Percentiles rank a stretch among this genome's conserved stretches.
phyloP scores from a whole-genome alignment of 1,140 invertebrate species.

The Drosophila subpulchrella region DNA sequence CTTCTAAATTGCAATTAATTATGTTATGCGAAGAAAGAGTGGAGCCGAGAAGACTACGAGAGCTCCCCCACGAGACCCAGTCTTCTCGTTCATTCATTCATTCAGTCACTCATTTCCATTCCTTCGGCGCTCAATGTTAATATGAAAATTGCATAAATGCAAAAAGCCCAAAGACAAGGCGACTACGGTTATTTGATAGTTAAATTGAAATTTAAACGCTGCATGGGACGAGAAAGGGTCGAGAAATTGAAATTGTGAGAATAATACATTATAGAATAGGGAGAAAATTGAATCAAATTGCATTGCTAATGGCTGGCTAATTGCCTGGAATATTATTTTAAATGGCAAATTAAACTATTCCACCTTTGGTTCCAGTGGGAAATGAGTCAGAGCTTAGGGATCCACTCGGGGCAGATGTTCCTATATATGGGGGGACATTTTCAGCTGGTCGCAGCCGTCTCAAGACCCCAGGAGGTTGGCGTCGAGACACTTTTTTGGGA shows the following conservation, averaged over 20 bases:
- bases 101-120: conserved; percentile 40
- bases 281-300: conserved; percentile 41
- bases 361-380: background rate
- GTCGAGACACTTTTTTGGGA: conserved; percentile 54
- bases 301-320: conserved; percentile 34
- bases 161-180: conserved; percentile 30
- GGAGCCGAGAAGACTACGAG: conserved; percentile 12
- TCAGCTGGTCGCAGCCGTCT: conserved; percentile 44
- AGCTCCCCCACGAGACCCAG: conserved; percentile 33
- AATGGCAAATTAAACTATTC: conserved; percentile 49
- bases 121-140: conserved; percentile 64
- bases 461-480: conserved; percentile 71
- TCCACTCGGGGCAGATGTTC: conserved; percentile 20
- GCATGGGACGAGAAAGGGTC: conserved; percentile 12
- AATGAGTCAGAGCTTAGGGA: conserved; percentile 29
- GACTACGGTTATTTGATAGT: conserved; percentile 65
- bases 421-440: conserved; percentile 25
- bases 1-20: conserved; percentile 83
- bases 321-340: conserved; percentile 42
- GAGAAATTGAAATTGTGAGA: conserved; percentile 21
- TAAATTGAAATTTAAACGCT: conserved; percentile 53
- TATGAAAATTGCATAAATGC: conserved; percentile 78
- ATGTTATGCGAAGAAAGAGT: conserved; percentile 52
- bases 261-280: conserved; percentile 5
- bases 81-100: conserved; percentile 53